Conservation (phyloP, 2,113 vertebrate species). For the Sigmodon hispidus region DNA sequence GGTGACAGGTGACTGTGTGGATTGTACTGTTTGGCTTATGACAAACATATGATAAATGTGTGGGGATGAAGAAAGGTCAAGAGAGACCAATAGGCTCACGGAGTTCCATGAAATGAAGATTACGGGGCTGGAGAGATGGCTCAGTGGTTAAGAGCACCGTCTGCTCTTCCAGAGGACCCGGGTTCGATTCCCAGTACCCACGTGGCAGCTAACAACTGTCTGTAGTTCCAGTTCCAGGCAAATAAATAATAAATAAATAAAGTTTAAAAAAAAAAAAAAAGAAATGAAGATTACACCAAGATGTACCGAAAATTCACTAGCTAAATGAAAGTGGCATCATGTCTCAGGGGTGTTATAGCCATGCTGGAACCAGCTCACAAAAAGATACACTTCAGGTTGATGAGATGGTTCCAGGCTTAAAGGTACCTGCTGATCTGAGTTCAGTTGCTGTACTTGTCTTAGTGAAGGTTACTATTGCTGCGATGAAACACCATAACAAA, state of each 20-base stretch:
- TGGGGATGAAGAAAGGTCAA: neutral
- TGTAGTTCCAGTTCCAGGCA: too few species aligned
- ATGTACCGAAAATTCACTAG: neutral
- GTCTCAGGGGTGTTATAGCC: neutral
- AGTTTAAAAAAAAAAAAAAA: too few species aligned
- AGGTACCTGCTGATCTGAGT: neutral
- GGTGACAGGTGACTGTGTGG: neutral
- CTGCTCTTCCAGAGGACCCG: too few species aligned
- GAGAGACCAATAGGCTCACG: neutral
- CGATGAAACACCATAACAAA: neutral
- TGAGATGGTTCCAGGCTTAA: neutral
- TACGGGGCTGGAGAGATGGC: too few species aligned
- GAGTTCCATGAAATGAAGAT: neutral
- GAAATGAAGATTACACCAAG: neutral
- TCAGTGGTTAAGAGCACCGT: too few species aligned
- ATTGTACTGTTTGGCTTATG: neutral
- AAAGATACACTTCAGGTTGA: neutral
- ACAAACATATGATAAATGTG: neutral
- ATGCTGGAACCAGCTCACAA: neutral
- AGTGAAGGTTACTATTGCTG: neutral
- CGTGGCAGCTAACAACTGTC: too few species aligned
- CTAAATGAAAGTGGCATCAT: neutral
- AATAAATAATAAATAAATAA: too few species aligned
- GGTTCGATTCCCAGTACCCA: too few species aligned
- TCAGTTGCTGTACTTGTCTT: neutral